Evolutionary conservation across 2,888 invertebrate genomes (phyloP).

Genomic region (Dorcus parallelipipedus): DNA sequence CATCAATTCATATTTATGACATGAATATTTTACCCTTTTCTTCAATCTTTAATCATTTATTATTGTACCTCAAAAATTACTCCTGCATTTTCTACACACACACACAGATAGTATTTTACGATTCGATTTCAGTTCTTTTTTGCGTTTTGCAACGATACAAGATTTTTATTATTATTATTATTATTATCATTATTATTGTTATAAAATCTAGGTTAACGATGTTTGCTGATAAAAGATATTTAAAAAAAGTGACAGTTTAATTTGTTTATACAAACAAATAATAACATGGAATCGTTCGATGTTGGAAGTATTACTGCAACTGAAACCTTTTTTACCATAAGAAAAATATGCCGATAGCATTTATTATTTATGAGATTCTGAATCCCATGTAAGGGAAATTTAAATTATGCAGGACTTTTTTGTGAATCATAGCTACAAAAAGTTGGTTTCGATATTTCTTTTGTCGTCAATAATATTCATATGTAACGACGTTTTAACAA

Average conservation of each 20-base stretch:
- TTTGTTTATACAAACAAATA: neutral
- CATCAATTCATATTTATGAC: constrained; percentile 29
- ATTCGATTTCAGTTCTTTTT: neutral
- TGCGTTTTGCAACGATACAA: neutral
- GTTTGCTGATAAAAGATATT: too few species aligned
- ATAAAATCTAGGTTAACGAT: too few species aligned
- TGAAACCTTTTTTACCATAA: neutral
- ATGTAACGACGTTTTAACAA: too few species aligned
- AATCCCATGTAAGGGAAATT: neutral
- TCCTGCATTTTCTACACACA: neutral
- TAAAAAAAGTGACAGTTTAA: too few species aligned
- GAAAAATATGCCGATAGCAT: neutral
- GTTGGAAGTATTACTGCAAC: neutral
- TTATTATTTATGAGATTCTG: neutral
- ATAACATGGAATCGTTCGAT: neutral
- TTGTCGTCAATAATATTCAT: too few species aligned
- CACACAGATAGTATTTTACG: neutral
- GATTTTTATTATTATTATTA: too few species aligned
- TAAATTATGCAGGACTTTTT: neutral
- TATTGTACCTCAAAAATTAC: constrained; percentile 11
- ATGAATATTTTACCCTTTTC: constrained; percentile 19
- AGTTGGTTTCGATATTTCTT: too few species aligned
- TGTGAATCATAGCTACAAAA: too few species aligned
- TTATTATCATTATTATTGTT: too few species aligned
- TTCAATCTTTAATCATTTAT: constrained; percentile 10